phyloP scores from a whole-genome alignment of 2,888 invertebrate genomes.

The Muschampia plurimacula region DNA sequence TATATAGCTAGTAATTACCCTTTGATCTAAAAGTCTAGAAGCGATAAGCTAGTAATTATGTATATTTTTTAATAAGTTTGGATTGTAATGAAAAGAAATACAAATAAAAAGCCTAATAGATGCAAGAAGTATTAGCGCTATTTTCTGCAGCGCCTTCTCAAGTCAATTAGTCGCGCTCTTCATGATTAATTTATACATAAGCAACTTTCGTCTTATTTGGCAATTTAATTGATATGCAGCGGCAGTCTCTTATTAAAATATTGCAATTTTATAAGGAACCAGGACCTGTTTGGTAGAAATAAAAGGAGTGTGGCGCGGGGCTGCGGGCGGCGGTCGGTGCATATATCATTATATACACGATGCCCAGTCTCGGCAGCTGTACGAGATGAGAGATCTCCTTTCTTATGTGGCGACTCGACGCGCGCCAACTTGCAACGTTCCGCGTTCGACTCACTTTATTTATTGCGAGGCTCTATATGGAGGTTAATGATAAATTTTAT shows the following conservation, averaged over 20 bases:
- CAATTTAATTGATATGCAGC: slow-evolving; percentile 73
- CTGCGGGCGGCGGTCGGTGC: slow-evolving; percentile 55
- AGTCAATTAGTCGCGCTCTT: slow-evolving; percentile 61
- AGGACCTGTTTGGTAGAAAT: slow-evolving; percentile 67
- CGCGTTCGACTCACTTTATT: slow-evolving; percentile 46
- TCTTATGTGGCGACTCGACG: slow-evolving; percentile 60
- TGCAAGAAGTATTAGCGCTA: not conserved
- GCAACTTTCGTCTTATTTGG: slow-evolving; percentile 62
- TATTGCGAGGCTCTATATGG: slow-evolving; percentile 47
- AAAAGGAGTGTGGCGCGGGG: slow-evolving; percentile 58
- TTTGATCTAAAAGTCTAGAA: no score
- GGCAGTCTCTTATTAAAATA: slow-evolving; percentile 74
- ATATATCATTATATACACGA: slow-evolving; percentile 65
- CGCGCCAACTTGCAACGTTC: slow-evolving; percentile 49
- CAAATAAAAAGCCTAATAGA: no score
- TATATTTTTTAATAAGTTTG: no score
- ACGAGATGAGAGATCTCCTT: slow-evolving; percentile 67
- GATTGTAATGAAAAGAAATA: no score
- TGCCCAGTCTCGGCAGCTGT: slow-evolving; percentile 55
- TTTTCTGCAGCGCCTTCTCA: slow-evolving; percentile 22
- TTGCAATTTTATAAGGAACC: slow-evolving; percentile 73
- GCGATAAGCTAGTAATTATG: no score
- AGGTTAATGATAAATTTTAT: slow-evolving; percentile 44
- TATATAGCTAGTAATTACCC: no score
- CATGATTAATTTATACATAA: slow-evolving; percentile 64